These are phyloP conservation scores for Acromyrmex charruanus DNA, from an alignment of 1,140 invertebrate species.

Conservation along the genomic window DNA sequence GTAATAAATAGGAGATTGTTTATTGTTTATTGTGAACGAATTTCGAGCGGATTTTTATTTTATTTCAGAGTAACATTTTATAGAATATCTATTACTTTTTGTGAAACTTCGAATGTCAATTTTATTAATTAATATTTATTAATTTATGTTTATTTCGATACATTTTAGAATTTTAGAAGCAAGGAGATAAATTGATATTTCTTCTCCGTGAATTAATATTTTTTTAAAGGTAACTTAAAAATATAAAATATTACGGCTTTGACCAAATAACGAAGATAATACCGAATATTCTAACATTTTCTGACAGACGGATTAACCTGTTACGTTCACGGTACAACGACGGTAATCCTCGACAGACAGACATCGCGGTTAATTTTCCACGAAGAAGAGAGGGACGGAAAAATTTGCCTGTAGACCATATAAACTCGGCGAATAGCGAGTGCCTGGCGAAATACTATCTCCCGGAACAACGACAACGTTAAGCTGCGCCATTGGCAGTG, in stretches of 20 bases:
- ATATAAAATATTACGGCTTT: neutral
- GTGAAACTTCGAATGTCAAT: neutral
- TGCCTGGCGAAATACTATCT: conserved; percentile 6
- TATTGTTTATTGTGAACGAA: neutral
- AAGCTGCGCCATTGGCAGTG: conserved; percentile 65
- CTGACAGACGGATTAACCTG: conserved; percentile 35
- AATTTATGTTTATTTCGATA: too few relatives aligned
- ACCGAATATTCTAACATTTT: conserved; percentile 30
- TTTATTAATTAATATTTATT: conserved; percentile 13
- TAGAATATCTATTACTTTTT: neutral
- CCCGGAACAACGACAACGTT: conserved; percentile 62
- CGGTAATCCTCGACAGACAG: conserved; percentile 53
- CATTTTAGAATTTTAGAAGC: neutral
- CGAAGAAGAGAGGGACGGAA: conserved; percentile 37
- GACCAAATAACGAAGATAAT: conserved; percentile 19
- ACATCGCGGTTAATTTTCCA: conserved; percentile 54
- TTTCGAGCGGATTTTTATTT: neutral
- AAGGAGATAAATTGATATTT: conserved; percentile 5
- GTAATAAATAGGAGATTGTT: neutral
- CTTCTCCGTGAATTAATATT: neutral
- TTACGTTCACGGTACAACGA: conserved; percentile 32
- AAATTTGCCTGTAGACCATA: conserved; percentile 48
- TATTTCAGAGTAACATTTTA: neutral
- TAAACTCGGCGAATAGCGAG: conserved; percentile 52
- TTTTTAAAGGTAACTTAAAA: conserved; percentile 13